Base-by-base conservation (phyloP, 1,140 invertebrate species). In the Panagrolaimus sp. region DNA sequence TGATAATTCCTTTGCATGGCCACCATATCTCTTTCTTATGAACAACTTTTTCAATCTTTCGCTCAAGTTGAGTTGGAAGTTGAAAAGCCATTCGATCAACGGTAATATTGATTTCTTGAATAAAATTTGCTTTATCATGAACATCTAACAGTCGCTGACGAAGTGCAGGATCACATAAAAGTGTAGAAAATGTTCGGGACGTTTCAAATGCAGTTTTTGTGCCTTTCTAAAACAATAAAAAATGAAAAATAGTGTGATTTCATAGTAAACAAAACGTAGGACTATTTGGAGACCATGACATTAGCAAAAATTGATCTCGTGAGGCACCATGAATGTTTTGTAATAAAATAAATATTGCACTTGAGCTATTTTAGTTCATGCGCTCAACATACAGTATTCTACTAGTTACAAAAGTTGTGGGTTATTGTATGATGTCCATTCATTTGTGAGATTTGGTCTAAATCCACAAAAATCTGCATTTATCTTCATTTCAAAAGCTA, bases 131-230 rank as follows among this genome's bases (percentile, higher is more conserved):
- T 2, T 21, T 7, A 15, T 17, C 43, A 21, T 52, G n/a, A 43
- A n/a, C 17, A 32, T 38, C 52, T 32, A 64, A 26, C 10, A 28
- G 7, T 15, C 45, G 15, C 17, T 21, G 52, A 12, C 52, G 12
- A 8, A 58, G 52, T 26, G 14, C 21, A n/a, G 28, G 21, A 65
- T 74, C 65, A 21, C 76, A 55, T 4, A 83, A 72, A 24, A 83
- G 63, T 14, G 82, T 80, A 8, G 55, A 72, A 69, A 83, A 81
- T 6, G 80, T 83, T 38, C 78, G 68, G 15, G 75, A 71, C 43
- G 71, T 80, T 71, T 83, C 82, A 44, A 73, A 69, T 8, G 82
- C 67, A 12, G 70, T 71, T 72, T 83, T 83, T 12, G 78, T 72
- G n/a, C 67, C 63, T 71, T 82, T 83, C 68, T 76, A 78, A 44